phyloP scores from a whole-genome alignment of 2,797 vertebrate genomes.

The Dromococcyx pavoninus region DNA sequence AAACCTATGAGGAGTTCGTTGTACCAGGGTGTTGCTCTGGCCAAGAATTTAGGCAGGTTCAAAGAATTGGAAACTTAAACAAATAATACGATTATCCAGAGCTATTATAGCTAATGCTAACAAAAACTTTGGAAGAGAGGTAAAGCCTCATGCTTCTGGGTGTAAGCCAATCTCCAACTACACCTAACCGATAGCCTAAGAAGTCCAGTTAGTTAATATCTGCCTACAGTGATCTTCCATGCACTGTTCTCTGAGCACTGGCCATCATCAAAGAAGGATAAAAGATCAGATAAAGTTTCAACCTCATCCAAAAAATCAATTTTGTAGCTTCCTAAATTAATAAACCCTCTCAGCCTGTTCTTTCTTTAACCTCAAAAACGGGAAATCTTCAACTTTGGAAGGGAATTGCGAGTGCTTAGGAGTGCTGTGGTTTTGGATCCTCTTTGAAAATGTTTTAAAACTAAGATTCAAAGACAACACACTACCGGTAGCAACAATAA shows the following conservation, averaged over 20 bases:
- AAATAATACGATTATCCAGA: constrained; percentile 23
- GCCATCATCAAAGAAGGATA: background rate
- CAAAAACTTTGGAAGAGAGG: constrained; percentile 31
- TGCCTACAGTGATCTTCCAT: background rate
- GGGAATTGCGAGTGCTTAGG: background rate
- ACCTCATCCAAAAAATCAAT: background rate
- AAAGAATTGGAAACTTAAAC: constrained; percentile 34
- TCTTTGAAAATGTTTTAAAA: background rate
- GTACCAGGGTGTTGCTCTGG: constrained; percentile 25
- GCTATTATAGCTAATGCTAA: constrained; percentile 42
- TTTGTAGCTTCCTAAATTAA: accelerated
- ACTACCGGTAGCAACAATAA: background rate
- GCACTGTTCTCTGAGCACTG: background rate
- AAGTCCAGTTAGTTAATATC: background rate
- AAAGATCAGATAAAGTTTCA: background rate
- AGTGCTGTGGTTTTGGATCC: background rate
- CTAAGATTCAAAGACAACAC: background rate
- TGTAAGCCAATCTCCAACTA: background rate
- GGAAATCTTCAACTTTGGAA: background rate
- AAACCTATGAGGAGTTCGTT: background rate
- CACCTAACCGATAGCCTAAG: background rate
- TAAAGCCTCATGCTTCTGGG: constrained; percentile 23
- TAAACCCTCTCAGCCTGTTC: background rate
- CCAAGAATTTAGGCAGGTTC: constrained; percentile 3
- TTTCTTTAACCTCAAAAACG: background rate